A percentile compares a stretch with the other conserved stretches of the same genome.
Evolutionary conservation across 2,888 invertebrate species (phyloP).

Genomic region (Schizotus pectinicornis): DNA sequence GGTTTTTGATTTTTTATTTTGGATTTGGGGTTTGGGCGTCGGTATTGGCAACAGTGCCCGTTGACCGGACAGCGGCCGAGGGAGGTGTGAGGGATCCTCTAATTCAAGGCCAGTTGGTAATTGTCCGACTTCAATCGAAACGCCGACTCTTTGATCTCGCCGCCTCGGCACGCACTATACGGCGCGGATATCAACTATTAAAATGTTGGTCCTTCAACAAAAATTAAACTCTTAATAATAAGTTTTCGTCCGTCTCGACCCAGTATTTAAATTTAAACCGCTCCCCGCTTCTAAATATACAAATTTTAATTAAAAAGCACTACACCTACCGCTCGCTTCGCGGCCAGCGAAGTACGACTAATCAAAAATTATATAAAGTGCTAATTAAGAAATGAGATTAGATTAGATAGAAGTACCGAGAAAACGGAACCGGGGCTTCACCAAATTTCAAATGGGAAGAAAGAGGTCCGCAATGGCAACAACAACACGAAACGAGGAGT

Average conservation of each 20-base stretch:
- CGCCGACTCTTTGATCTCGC: slow-evolving; percentile 44
- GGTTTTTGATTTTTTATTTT: no score
- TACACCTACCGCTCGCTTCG: background rate
- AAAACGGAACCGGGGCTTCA: no score
- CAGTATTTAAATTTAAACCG: slow-evolving; percentile 9
- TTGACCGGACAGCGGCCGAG: slow-evolving; percentile 31
- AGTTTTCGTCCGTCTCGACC: slow-evolving; percentile 11
- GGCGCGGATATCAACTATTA: slow-evolving; percentile 35
- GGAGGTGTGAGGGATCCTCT: slow-evolving; percentile 42
- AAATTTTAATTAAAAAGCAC: slow-evolving; percentile 22
- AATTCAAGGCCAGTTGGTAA: slow-evolving; percentile 47
- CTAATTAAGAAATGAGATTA: no score
- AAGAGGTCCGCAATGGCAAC: no score
- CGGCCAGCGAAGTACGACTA: background rate
- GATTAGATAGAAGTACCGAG: no score
- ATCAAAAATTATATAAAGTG: background rate
- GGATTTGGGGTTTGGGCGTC: background rate
- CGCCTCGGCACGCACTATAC: slow-evolving; percentile 34
- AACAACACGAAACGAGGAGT: no score
- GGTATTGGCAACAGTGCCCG: slow-evolving; percentile 9
- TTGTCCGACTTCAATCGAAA: slow-evolving; percentile 45
- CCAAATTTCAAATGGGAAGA: no score
- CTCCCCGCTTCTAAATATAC: slow-evolving; percentile 12
- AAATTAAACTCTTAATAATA: slow-evolving; percentile 14
- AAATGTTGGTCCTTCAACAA: slow-evolving; percentile 28